Percentiles rank a stretch among this genome's conserved stretches.
Conservation (phyloP, 2,113 vertebrate species). For the Sebastes schlegelii region DNA sequence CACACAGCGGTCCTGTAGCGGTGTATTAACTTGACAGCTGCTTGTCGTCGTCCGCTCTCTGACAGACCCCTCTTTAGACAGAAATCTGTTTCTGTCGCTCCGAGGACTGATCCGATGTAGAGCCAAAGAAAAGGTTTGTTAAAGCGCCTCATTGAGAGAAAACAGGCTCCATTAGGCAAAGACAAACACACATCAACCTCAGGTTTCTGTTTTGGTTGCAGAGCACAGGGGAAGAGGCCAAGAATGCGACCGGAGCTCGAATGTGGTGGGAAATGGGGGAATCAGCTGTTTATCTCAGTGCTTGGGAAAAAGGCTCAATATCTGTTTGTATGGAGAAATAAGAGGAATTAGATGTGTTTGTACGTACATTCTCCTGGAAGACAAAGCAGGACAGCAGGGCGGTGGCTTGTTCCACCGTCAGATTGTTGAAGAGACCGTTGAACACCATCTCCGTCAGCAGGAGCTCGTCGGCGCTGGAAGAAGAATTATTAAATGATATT, state of each 20-base stretch:
- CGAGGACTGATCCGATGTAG: neutral
- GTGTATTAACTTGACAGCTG: neutral
- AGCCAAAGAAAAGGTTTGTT: constrained; percentile 49
- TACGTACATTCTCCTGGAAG: constrained; percentile 97
- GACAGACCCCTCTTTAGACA: neutral
- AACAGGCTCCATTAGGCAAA: constrained; percentile 40
- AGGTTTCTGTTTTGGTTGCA: constrained; percentile 49
- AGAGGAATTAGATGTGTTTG: constrained; percentile 23
- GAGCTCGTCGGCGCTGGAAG: constrained; percentile 92
- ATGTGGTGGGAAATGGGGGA: constrained; percentile 19
- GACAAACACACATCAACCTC: constrained; percentile 39
- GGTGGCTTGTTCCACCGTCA: constrained; percentile 93
- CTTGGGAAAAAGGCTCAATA: neutral
- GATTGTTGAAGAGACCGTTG: constrained; percentile 97
- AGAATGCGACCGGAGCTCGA: neutral
- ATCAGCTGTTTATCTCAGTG: constrained; percentile 15
- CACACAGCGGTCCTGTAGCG: too few species aligned
- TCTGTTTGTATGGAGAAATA: constrained; percentile 11
- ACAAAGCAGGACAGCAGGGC: constrained; percentile 97
- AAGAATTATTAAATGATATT: neutral
- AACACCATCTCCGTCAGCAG: constrained; percentile 98
- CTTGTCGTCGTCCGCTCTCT: too few species aligned
- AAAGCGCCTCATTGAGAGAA: constrained; percentile 27
- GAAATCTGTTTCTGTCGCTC: neutral
- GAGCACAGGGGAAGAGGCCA: neutral